Conservation (phyloP, 2,888 invertebrate species). For the Campoplex capitator region DNA sequence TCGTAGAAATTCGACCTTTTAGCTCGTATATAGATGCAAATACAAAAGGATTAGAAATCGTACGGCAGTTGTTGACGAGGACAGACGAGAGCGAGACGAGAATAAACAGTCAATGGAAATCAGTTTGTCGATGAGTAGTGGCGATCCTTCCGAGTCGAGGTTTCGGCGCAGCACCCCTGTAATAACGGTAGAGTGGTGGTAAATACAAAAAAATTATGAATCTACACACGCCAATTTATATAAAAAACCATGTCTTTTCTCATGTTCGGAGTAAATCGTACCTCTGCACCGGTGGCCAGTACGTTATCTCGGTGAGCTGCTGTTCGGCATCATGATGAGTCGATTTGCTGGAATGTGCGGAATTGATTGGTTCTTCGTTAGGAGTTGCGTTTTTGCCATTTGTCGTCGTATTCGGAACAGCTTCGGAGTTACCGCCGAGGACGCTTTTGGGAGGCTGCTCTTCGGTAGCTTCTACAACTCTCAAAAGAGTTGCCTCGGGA, state of each 20-base stretch:
- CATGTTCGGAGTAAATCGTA: neutral
- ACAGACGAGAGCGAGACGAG: neutral
- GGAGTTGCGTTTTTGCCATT: slow-evolving; percentile 1
- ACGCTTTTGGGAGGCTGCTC: slow-evolving; percentile 47
- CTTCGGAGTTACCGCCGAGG: neutral
- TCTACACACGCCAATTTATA: neutral
- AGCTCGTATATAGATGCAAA: neutral
- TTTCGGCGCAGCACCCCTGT: slow-evolving; percentile 59
- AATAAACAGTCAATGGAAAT: neutral
- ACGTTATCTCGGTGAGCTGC: slow-evolving; percentile 62
- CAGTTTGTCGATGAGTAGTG: slow-evolving; percentile 21
- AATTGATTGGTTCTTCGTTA: slow-evolving; percentile 27
- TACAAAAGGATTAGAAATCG: neutral
- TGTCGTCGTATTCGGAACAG: neutral
- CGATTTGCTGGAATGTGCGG: slow-evolving; percentile 49
- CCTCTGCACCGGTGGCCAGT: slow-evolving; percentile 67
- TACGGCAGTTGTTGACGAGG: neutral
- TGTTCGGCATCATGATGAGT: slow-evolving; percentile 28
- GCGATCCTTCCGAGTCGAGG: slow-evolving; percentile 26
- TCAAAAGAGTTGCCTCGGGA: slow-evolving; percentile 67
- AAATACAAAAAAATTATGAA: neutral
- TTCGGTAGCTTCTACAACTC: slow-evolving; percentile 67
- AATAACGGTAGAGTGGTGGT: neutral
- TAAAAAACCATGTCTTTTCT: neutral
- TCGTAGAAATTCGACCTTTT: neutral